phyloP scores from a whole-genome alignment of 2,888 invertebrate genomes.

The Cephus pulcher region DNA sequence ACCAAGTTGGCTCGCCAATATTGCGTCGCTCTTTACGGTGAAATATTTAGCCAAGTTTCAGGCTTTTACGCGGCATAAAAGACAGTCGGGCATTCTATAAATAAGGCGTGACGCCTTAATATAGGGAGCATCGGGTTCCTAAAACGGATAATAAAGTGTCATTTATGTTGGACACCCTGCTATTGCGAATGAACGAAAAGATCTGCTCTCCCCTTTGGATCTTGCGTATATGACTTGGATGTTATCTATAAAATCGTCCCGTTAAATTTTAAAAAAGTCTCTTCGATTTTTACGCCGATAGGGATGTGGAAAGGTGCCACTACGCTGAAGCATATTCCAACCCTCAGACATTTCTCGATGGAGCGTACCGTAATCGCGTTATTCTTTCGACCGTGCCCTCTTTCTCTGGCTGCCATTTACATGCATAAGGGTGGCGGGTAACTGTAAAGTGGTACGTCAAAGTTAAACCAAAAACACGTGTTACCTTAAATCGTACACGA shows the following conservation, averaged over 20 bases:
- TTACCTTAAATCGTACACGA: conserved; percentile 2
- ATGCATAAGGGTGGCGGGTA: background rate
- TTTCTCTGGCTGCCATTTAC: background rate
- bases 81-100: conserved; percentile 21
- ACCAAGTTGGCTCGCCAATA: conserved; percentile 26
- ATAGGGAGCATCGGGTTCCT: conserved; percentile 7
- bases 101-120: conserved; percentile 18
- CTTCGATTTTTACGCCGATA: background rate
- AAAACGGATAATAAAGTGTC: conserved; percentile 21
- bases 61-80: conserved; percentile 20
- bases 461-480: background rate
- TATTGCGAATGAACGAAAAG: background rate
- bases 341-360: background rate
- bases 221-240: background rate
- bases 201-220: background rate
- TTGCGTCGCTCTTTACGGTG: conserved; percentile 29
- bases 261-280: background rate
- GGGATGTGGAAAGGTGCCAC: background rate
- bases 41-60: conserved; percentile 32
- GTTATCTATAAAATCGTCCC: background rate
- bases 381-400: background rate
- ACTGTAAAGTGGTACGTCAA: background rate
- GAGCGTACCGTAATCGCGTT: background rate
- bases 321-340: background rate
- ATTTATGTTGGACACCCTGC: conserved; percentile 2